Percentiles rank a stretch among this genome's conserved stretches.
Evolutionary conservation across 2,797 vertebrate species (phyloP).

Genomic region (Ctenopoma kingsleyae): DNA sequence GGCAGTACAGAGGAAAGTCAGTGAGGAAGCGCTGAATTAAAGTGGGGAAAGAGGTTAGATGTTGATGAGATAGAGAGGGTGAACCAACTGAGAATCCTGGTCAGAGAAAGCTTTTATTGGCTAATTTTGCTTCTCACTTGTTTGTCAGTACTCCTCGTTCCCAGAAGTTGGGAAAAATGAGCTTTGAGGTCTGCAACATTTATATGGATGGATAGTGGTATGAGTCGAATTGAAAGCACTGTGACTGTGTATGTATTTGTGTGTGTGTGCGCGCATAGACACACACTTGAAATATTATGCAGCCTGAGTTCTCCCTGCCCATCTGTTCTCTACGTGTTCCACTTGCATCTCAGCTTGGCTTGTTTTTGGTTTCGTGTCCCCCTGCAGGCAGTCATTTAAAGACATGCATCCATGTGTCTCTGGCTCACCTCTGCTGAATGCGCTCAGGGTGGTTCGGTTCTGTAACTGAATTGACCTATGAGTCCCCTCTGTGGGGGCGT

Average conservation of each 20-base stretch:
- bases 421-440: slow-evolving; percentile 68
- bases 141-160: slow-evolving; percentile 13
- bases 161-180: slow-evolving; percentile 16
- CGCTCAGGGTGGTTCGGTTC: slow-evolving; percentile 54
- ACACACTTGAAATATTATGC: slow-evolving; percentile 53
- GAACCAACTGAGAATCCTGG: slow-evolving; percentile 17
- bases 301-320: slow-evolving; percentile 56
- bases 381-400: slow-evolving; percentile 76
- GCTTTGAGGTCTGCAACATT: slow-evolving; percentile 43
- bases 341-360: slow-evolving; percentile 65
- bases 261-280: slow-evolving; percentile 11
- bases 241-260: slow-evolving; percentile 1
- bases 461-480: slow-evolving; percentile 76
- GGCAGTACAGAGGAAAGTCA: slow-evolving; percentile 20
- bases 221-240: slow-evolving; percentile 14
- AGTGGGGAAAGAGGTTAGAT: background rate
- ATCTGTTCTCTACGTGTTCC: slow-evolving; percentile 67
- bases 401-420: slow-evolving; percentile 63
- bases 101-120: slow-evolving; percentile 28
- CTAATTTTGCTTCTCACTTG: slow-evolving; percentile 23
- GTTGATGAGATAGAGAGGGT: background rate
- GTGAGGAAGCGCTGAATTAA: slow-evolving; percentile 31
- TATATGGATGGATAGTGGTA: slow-evolving; percentile 14
- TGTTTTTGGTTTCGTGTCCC: slow-evolving; percentile 62
- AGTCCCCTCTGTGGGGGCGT: slow-evolving; percentile 59